Conservation (phyloP, 2,888 invertebrate genomes). For the Pantelozetes paolii region DNA sequence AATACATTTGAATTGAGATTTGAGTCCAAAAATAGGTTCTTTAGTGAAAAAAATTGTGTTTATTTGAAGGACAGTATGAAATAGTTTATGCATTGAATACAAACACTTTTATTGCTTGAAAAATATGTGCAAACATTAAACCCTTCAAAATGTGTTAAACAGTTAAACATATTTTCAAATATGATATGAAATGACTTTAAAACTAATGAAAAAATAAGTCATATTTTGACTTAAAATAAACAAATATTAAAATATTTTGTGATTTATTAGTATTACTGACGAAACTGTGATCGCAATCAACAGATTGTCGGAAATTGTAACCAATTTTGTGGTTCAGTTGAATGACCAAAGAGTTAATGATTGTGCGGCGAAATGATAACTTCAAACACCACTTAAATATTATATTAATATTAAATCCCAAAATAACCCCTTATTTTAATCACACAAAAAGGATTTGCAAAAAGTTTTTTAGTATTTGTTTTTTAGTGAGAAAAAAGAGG, state of each 20-base stretch:
- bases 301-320: constrained; percentile 25
- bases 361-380: background rate
- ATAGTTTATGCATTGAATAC: constrained; percentile 9
- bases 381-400: too few relatives aligned
- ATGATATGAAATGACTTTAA: too few relatives aligned
- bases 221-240: background rate
- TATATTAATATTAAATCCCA: too few relatives aligned
- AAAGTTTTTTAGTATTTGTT: too few relatives aligned
- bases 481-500: too few relatives aligned
- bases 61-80: constrained; percentile 10
- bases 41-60: too few relatives aligned
- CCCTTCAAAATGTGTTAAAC: constrained; percentile 29
- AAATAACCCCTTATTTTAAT: too few relatives aligned
- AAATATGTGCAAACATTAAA: constrained; percentile 24
- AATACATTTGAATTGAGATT: too few relatives aligned
- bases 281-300: constrained; percentile 12
- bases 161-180: constrained; percentile 30
- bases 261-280: too few relatives aligned
- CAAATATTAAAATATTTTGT: too few relatives aligned
- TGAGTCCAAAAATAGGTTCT: too few relatives aligned
- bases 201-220: background rate
- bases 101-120: background rate
- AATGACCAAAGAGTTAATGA: constrained; percentile 19
- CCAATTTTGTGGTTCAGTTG: constrained; percentile 21
- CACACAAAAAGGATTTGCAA: too few relatives aligned